Conservation (phyloP, 2,113 vertebrate genomes). For the Thunnus thynnus region DNA sequence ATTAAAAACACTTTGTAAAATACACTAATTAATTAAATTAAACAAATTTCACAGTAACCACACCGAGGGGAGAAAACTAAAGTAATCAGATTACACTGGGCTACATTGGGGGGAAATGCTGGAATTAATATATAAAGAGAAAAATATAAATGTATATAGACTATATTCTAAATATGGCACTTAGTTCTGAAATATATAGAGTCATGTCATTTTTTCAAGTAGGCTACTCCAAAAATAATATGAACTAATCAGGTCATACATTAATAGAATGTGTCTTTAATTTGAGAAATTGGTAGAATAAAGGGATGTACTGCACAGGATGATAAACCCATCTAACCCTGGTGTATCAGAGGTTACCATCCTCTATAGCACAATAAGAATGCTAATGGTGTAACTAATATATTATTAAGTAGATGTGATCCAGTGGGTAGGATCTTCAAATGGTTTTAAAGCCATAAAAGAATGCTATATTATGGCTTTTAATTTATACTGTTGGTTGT, state of each 20-base stretch:
- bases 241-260: conserved; percentile 38
- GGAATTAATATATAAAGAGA: too few relatives aligned
- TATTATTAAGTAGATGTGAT: neutral
- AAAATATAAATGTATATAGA: too few relatives aligned
- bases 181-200: neutral
- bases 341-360: neutral
- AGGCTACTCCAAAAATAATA: conserved; percentile 38
- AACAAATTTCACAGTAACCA: too few relatives aligned
- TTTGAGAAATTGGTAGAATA: conserved; percentile 10
- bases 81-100: neutral
- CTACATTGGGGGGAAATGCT: too few relatives aligned
- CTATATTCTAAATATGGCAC: neutral
- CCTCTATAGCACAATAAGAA: neutral
- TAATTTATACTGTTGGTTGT: neutral
- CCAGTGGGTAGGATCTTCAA: neutral
- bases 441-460: neutral
- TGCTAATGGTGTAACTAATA: neutral
- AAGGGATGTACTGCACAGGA: conserved; percentile 1
- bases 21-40: too few relatives aligned
- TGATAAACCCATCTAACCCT: neutral
- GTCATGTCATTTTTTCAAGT: conserved; percentile 26
- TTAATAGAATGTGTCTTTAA: neutral
- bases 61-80: neutral
- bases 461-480: neutral
- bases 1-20: too few relatives aligned